Base-by-base conservation (phyloP, 2,113 vertebrate species). In the Proteles cristata region DNA sequence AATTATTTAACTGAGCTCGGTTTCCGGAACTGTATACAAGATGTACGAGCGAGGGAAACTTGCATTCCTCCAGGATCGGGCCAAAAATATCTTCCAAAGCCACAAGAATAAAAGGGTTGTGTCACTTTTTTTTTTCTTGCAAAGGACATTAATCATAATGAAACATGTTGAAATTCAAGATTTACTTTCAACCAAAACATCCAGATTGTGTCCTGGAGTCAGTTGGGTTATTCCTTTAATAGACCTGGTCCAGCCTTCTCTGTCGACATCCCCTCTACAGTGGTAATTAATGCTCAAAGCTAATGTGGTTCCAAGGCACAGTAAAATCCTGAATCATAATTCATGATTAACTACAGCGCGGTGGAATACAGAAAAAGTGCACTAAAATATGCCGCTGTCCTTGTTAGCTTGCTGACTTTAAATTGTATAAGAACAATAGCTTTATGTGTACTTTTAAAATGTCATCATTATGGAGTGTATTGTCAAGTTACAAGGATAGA, bases 211-310 rank as follows among this genome's bases (percentile, higher is more conserved):
- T 66, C 23, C 39, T 19, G n/a, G 23, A 19, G 39, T 77, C 77
- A 5, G 26, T 12, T 9, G 23, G 33, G n/a, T 43, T 11, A 55
- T 31, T 90, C 53, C 31, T 45, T 73, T 15, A 9, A 16, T 5
- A 0, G 2, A 7, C 23, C 5, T 88, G 25, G 8, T 4, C 66
- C 3, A 11, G 9, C 0, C 11, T 17, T 48, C 4, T 50, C 43
- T 0, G 43, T 21, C 11, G 58, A 43, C 48, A 19, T 3, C 65
- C 65, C 1, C 15, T 63, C 35, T 11, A 1, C 33, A 23, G 23
- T 25, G 76, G 45, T 14, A 26, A 31, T 28, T 28, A 23, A n/a
- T 12, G 21, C 21, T 82, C 50, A 26, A 8, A 77, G 26, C 17
- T 0, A 26, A 76, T 4, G 16, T 73, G 21, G 31, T 69, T 12